Percentiles rank a stretch among this genome's conserved stretches.
These are phyloP conservation scores for Argopecten irradians DNA, from an alignment of 1,140 invertebrate species.

Conservation along the genomic window DNA sequence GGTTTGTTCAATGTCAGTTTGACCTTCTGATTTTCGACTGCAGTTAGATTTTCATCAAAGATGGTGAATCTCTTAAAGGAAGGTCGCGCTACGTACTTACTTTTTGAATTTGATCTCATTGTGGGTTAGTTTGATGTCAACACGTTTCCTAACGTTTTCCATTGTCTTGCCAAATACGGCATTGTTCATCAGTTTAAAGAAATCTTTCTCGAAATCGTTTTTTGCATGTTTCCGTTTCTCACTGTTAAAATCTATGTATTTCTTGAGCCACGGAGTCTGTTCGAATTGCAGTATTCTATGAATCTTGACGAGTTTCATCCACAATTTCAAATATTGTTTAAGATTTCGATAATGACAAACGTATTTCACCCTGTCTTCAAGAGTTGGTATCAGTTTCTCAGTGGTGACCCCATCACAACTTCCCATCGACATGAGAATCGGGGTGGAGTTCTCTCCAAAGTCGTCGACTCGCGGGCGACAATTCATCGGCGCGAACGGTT, in stretches of 20 bases:
- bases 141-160: not conserved
- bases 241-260: too few relatives aligned
- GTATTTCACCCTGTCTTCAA: constrained; percentile 43
- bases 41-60: constrained; percentile 28
- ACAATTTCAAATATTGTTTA: constrained; percentile 42
- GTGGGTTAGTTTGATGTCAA: not conserved
- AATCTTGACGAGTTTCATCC: constrained; percentile 45
- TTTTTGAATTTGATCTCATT: not conserved
- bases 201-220: too few relatives aligned
- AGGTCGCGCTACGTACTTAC: too few relatives aligned
- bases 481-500: not conserved
- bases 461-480: constrained; percentile 28
- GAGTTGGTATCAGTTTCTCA: not conserved
- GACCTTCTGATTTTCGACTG: constrained; percentile 25
- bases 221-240: too few relatives aligned
- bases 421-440: not conserved
- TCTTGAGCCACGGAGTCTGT: too few relatives aligned
- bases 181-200: not conserved
- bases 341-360: constrained; percentile 47
- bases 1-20: constrained; percentile 33
- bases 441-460: constrained; percentile 26
- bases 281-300: too few relatives aligned
- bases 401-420: not conserved
- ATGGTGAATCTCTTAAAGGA: constrained; percentile 35
- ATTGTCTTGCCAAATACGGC: not conserved